Conservation (phyloP, 2,797 vertebrate genomes). For the Moxostoma hubbsi region DNA sequence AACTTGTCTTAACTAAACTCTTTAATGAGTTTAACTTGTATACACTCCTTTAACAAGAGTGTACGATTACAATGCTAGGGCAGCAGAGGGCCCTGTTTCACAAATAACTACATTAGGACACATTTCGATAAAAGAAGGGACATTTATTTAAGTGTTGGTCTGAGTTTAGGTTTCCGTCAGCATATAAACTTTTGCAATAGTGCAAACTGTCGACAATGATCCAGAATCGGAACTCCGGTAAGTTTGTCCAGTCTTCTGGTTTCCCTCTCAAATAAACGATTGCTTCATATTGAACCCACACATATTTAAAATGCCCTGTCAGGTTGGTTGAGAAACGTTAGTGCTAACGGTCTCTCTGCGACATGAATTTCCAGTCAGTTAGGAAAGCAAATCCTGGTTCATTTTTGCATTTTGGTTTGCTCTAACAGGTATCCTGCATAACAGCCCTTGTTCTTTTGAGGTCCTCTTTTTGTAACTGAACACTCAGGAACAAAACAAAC, state of each 20-base stretch:
- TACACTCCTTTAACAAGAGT: not conserved
- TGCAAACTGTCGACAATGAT: not conserved
- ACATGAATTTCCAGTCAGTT: constrained; percentile 15
- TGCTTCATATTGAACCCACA: not conserved
- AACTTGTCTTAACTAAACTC: no score
- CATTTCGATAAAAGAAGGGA: no score
- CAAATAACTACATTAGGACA: not conserved
- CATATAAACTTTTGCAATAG: no score
- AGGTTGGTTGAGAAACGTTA: not conserved
- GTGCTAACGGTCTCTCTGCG: not conserved
- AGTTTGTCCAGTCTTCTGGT: not conserved
- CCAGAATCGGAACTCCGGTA: not conserved
- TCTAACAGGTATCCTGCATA: constrained; percentile 6
- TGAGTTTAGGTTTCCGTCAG: no score
- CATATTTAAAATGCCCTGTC: not conserved
- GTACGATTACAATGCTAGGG: not conserved
- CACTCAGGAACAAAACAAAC: no score
- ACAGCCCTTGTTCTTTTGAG: not conserved
- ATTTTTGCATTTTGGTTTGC: constrained; percentile 25
- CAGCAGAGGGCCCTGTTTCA: constrained; percentile 20
- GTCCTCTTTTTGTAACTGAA: no score
- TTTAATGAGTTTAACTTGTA: no score
- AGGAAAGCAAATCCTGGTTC: constrained; percentile 27
- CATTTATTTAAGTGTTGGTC: no score
- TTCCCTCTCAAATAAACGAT: not conserved